A percentile compares a stretch with the other conserved stretches of the same genome.
phyloP scores from a whole-genome alignment of 1,140 invertebrate genomes.

The Diorhabda sublineata region DNA sequence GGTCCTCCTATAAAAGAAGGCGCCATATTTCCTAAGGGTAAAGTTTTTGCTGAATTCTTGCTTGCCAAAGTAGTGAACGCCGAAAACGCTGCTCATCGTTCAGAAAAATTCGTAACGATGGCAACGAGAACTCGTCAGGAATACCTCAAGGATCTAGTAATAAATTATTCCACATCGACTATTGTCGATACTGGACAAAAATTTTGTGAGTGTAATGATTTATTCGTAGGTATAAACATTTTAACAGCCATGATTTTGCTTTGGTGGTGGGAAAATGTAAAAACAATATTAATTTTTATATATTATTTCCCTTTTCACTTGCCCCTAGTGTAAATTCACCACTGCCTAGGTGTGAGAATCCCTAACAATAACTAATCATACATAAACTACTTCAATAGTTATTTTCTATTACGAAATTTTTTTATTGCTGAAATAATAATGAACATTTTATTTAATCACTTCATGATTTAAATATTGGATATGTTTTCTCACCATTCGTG shows the following conservation, averaged over 20 bases:
- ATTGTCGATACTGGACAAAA: slow-evolving; percentile 82
- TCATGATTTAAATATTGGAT: not conserved
- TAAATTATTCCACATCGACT: slow-evolving; percentile 78
- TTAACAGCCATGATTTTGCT: slow-evolving; percentile 10
- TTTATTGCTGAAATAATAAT: no score
- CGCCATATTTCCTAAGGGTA: slow-evolving; percentile 80
- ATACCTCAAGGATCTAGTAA: slow-evolving; percentile 88
- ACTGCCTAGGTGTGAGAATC: no score
- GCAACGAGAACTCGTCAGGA: slow-evolving; percentile 92
- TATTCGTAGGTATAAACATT: slow-evolving; percentile 16
- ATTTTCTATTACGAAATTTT: no score
- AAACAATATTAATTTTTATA: not conserved
- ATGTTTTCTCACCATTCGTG: slow-evolving; percentile 2
- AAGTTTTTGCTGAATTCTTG: slow-evolving; percentile 88
- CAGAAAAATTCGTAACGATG: slow-evolving; percentile 97
- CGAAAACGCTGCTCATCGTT: slow-evolving; percentile 93
- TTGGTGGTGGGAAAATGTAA: slow-evolving; percentile 10
- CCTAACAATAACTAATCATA: no score
- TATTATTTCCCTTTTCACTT: no score
- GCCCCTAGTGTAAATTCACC: no score
- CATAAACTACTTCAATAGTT: no score
- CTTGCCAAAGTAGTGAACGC: slow-evolving; percentile 96
- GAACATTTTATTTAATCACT: no score
- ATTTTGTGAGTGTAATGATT: slow-evolving; percentile 66
- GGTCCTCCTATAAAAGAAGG: slow-evolving; percentile 87